Conservation (phyloP, 1,140 invertebrate genomes). For the Platyscapa corneri region DNA sequence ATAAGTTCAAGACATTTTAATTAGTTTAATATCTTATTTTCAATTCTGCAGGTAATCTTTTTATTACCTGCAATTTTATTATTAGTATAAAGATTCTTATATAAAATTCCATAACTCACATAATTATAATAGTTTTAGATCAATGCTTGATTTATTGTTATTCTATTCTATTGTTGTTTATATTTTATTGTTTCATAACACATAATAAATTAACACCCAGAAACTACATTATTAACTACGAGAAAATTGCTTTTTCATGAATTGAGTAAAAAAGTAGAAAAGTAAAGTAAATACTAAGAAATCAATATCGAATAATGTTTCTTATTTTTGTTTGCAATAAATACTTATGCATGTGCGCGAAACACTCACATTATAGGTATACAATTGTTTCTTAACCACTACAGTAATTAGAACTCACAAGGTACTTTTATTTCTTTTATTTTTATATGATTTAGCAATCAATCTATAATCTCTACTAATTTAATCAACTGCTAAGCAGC, state of each 20-base stretch:
- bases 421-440: constrained; percentile 24
- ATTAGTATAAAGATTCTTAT: not conserved
- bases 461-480: constrained; percentile 5
- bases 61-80: not conserved
- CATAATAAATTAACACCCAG: not conserved
- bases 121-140: not conserved
- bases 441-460: not conserved
- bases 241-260: not conserved
- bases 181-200: not conserved
- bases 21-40: no score
- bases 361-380: not conserved
- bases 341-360: not conserved
- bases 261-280: not conserved
- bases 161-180: no score
- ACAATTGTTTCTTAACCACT: not conserved
- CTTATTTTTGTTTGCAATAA: not conserved
- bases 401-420: constrained; percentile 12
- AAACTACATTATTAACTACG: not conserved
- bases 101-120: not conserved
- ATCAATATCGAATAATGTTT: not conserved
- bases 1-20: no score
- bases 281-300: not conserved
- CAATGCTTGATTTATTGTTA: not conserved
- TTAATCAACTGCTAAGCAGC: not conserved
- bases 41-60: no score